Evolutionary conservation across 2,113 vertebrate species (phyloP), one percentile per base, ranked within the genome.

Genomic region (Nothocercus nigrocapillus): DNA sequence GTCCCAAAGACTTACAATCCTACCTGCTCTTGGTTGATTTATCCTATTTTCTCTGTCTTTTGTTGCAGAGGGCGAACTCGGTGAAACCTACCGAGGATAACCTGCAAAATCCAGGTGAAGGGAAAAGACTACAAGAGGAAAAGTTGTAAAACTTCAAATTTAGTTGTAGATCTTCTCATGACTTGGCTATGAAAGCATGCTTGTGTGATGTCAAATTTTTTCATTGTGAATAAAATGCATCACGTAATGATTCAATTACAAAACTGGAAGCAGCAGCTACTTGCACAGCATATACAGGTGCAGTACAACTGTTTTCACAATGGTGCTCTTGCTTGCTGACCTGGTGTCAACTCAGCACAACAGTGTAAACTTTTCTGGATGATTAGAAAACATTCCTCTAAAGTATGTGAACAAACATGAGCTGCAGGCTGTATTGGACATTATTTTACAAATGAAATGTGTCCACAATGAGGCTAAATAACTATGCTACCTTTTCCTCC

Each of bases 301-400:
- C 83, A 78, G 3, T 56, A 32, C 54, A 93, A 61, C 58, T 90
- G 80, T 27, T 76, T 81, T 27, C 22, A 3, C 86, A 75, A 76
- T 78, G 92, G 72, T 91, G 79, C 38, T 94, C 76, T 36, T 81
- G 68, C 61, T 78, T 72, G 66, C 66, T 94, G 95, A 88, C 90
- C 85, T 86, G 61, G 22, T 93, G 92, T 84, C 82, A 93, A 45
- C 87, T 85, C 91, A 85, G 7, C 88, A 84, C 58, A 62, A 7
- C 25, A 1, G 77, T 89, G 86, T 38, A 85, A 96, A 79, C 81
- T 95, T 81, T 92, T 85, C 47, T 30, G 36, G 63, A 32, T 77
- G 28, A 87, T 90, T 86, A 86, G 80, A 76, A 86, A 81, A 73
- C 69, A 96, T 97, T 96, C 88, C 88, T 79, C 88, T 66, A 11